Evolutionary conservation across 2,888 invertebrate genomes (phyloP), one percentile per base, ranked within the genome.

Genomic region (Amorpha juglandis): DNA sequence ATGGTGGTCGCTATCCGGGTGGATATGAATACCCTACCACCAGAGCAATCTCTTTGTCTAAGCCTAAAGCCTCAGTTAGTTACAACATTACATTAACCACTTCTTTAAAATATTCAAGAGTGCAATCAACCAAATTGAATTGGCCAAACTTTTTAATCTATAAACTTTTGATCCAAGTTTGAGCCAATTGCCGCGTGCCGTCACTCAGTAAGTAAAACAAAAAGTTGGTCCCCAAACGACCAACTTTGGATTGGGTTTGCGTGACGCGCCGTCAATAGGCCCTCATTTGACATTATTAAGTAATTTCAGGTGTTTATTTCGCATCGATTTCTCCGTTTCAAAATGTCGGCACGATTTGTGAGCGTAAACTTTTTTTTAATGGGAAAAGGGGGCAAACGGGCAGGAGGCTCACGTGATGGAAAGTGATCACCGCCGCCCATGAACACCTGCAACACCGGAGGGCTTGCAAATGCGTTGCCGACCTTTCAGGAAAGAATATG

Each of bases 61-160:
- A n/a, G n/a, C n/a, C n/a, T n/a, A n/a, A n/a, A n/a, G n/a, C n/a
- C n/a, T n/a, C n/a, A n/a, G n/a, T n/a, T n/a, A n/a, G n/a, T n/a
- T n/a, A n/a, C n/a, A n/a, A n/a, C n/a, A n/a, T n/a, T n/a, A n/a
- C n/a, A 27, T 27, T 4, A 1, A 27, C 27, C 4, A 38, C 16
- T 38, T 38, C 12, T 55, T 55, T 55, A 11, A 58, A 58, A 58
- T 58, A 58, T 58, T 58, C 19, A 58, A 42, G 42, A 42, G 58
- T 58, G 58, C 58, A 58, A 58, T 58, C 58, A 38, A n/a, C 8
- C 58, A 19, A 42, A 58, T 38, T 58, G 42, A 58, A 58, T 58
- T 58, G 42, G 58, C 42, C 42, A 58, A 42, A 58, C 58, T 42
- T 58, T 58, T 58, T 58, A 58, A 58, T 42, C 19, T 58, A 58